Percentiles rank a stretch among this genome's conserved stretches.
These are phyloP conservation scores for Enteromius anoplus DNA, from an alignment of 2,797 vertebrate genomes.

Conservation along the genomic window DNA sequence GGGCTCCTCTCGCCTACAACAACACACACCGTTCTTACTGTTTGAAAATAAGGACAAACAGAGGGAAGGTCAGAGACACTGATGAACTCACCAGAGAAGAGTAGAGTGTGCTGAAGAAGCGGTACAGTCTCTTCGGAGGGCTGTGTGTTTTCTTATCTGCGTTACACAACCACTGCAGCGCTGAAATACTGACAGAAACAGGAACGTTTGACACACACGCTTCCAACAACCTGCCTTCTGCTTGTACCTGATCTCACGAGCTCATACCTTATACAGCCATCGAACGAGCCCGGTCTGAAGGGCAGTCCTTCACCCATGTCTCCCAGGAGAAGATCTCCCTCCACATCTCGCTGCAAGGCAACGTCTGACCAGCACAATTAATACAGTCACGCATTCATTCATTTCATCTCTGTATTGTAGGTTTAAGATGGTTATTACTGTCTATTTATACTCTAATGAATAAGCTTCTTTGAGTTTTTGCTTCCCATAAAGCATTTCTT, in stretches of 20 bases:
- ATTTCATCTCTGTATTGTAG: neutral
- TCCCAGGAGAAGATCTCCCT: constrained; percentile 89
- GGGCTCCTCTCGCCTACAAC: constrained; percentile 84
- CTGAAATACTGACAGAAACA: constrained; percentile 84
- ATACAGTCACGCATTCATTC: neutral
- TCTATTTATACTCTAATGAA: neutral
- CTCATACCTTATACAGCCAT: constrained; percentile 92
- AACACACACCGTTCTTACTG: neutral
- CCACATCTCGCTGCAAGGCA: constrained; percentile 88
- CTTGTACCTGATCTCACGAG: neutral
- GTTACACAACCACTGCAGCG: constrained; percentile 96
- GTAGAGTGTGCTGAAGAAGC: constrained; percentile 92
- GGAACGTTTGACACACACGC: neutral
- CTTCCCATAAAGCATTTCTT: neutral
- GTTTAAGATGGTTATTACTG: neutral
- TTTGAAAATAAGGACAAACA: neutral
- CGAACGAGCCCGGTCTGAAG: constrained; percentile 89
- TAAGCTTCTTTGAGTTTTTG: neutral
- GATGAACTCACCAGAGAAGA: constrained; percentile 81
- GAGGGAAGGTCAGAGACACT: neutral
- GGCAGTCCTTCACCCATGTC: constrained; percentile 93
- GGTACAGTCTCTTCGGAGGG: constrained; percentile 87
- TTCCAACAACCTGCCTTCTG: neutral
- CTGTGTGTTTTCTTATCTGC: constrained; percentile 91
- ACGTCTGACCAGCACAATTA: constrained; percentile 77